Base-by-base conservation (phyloP, 2,797 vertebrate species). In the Glyptemys insculpta region DNA sequence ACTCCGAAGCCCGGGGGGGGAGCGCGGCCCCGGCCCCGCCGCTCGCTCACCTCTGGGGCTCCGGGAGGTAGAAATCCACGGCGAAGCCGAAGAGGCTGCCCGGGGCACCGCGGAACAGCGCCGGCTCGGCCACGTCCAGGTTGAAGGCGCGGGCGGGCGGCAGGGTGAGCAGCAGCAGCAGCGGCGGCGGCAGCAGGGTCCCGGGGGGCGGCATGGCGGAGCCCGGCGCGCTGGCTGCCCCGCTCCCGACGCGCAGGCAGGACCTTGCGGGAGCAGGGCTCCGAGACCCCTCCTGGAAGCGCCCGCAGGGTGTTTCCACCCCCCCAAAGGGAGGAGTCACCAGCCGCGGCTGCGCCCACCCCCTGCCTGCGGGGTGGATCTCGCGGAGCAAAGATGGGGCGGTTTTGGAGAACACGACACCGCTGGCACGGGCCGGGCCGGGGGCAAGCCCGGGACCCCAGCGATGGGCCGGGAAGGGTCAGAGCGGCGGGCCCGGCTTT, bases 61-160 rank as follows among this genome's bases (percentile, higher is more conserved):
- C 98, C 16, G 99, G 98, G 97, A 98, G 98, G 97, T 99, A 99
- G 98, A 99, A 99, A 96, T 99, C 99, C 95, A 99, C 98, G 0
- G 99, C 98, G 87, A 99, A 99, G 97, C 99, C 99, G 94, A 99
- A 99, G 96, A 98, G 98, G 98, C 99, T 99, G 93, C 99, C 99
- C 0, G 94, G 91, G 29, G 99, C 98, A 97, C 99, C 99, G 78
- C 97, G 97, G 91, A 99, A 99, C 83, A 99, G 98, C 5, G 98
- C 86, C 3, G 99, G 99, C 88, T 97, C 98, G 92, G 99, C 98
- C 95, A 98, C 98, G 96, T 99, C 99, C 96, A 99, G 91, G 97
- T 99, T 99, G 98, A 99, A 99, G 87, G 98, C 98, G 87, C 95
- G 87, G 65, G 89, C 92, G 80, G 92, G 19, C 47, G 89, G 90